Conservation (phyloP, 2,888 invertebrate genomes). For the Papilio protenor region DNA sequence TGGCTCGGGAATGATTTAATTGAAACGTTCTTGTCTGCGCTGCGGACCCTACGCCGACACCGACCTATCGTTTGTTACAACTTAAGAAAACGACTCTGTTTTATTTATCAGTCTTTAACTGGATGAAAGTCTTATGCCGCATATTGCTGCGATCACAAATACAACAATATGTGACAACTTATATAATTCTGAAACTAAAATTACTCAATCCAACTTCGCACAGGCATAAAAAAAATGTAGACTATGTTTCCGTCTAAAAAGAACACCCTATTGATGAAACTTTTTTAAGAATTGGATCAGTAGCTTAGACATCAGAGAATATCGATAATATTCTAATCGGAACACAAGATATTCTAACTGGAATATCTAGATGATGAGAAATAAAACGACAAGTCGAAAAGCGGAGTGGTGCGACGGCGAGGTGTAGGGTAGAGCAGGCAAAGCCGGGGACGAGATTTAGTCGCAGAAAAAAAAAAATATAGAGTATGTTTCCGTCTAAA, state of each 20-base stretch:
- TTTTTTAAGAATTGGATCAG: not conserved
- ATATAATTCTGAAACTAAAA: too few relatives aligned
- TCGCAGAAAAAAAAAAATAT: too few relatives aligned
- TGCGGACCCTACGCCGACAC: too few relatives aligned
- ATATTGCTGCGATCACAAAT: not conserved
- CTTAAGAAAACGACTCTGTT: not conserved
- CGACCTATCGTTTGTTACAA: not conserved
- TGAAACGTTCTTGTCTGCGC: constrained; percentile 48
- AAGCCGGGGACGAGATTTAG: not conserved
- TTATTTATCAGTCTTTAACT: not conserved
- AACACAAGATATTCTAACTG: not conserved
- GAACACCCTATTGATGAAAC: not conserved
- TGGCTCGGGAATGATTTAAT: constrained; percentile 55
- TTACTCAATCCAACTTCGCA: not conserved
- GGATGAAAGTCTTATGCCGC: not conserved
- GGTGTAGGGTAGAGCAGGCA: not conserved
- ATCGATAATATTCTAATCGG: not conserved
- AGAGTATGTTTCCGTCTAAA: not conserved
- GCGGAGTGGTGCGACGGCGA: not conserved
- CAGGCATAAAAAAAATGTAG: not conserved
- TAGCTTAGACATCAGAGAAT: not conserved
- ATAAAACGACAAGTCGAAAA: not conserved
- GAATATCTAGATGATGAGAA: not conserved
- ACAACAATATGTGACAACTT: too few relatives aligned
- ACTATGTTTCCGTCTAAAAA: not conserved